Evolutionary conservation across 2,113 vertebrate species (phyloP), one percentile per base, ranked within the genome.

Genomic region (Chaenogobius annularis): DNA sequence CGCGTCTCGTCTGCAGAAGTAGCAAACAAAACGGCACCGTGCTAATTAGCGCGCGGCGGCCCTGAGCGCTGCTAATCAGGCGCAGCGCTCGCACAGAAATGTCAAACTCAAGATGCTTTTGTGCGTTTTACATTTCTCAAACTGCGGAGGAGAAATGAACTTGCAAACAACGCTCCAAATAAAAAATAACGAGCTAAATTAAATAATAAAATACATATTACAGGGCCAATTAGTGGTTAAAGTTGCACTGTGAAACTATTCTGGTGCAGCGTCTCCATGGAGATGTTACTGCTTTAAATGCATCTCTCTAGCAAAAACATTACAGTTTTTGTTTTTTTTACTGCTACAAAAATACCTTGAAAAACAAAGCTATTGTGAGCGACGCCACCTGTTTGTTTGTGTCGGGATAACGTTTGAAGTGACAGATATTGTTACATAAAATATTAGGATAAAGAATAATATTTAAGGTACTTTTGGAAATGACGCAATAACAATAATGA

Each of bases 11-110:
- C 86, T 88, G 83, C 83, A 77, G n/a, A 22, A 4, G 81, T 76
- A 81, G 87, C 80, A 69, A 85, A 79, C 80, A 86, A 54, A 85
- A 89, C 81, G 87, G 84, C 73, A 83, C 82, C 86, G 84, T 65
- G 81, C 87, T 90, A 90, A 91, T 90, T 90, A 91, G 84, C 50
- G 83, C 85, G 74, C 83, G 81, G 86, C 84, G 71, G 70, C 80
- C 72, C 69, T 80, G 37, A 40, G 37, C 37, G 37, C 80, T 83
- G 72, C 84, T 85, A 81, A 88, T 91, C 85, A 84, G 79, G 78
- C 78, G 85, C 80, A 77, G 58, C 82, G 78, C 81, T 80, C 80
- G 55, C 79, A 86, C 85, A 69, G 75, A 85, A 88, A 88, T 90
- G 90, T 87, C 86, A 88, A 66, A 31, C 46, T 78, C n/a, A 22